Percentiles rank a stretch among this genome's conserved stretches.
Conservation (phyloP, 2,113 vertebrate species). For the Phoxinus phoxinus region DNA sequence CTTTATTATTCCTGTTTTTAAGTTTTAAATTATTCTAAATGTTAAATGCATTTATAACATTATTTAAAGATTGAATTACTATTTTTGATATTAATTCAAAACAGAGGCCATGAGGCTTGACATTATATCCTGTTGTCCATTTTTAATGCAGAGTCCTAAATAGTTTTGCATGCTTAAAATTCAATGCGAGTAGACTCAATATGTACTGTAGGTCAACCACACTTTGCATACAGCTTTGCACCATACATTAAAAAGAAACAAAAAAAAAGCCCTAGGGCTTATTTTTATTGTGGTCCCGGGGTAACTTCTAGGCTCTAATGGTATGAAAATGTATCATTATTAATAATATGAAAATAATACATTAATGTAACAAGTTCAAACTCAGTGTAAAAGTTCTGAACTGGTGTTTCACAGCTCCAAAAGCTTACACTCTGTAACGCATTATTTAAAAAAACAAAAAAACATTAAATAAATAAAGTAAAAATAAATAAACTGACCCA, state of each 20-base stretch:
- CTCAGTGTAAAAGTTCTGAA: neutral
- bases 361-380: neutral
- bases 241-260: no score
- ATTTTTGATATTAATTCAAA: neutral
- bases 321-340: neutral
- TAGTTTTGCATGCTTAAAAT: neutral
- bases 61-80: neutral
- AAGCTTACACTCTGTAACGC: neutral
- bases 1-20: neutral
- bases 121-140: neutral
- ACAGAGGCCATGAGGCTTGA: neutral
- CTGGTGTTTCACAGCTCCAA: neutral
- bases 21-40: neutral
- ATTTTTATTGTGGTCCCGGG: no score
- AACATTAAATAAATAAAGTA: no score
- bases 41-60: neutral
- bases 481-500: neutral
- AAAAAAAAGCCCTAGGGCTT: no score
- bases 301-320: neutral
- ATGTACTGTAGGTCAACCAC: neutral
- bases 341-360: neutral
- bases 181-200: neutral
- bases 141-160: neutral
- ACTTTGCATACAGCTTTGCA: no score
- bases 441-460: neutral